Evolutionary conservation across 2,888 invertebrate genomes (phyloP).

Genomic region (Charanyca ferruginea): DNA sequence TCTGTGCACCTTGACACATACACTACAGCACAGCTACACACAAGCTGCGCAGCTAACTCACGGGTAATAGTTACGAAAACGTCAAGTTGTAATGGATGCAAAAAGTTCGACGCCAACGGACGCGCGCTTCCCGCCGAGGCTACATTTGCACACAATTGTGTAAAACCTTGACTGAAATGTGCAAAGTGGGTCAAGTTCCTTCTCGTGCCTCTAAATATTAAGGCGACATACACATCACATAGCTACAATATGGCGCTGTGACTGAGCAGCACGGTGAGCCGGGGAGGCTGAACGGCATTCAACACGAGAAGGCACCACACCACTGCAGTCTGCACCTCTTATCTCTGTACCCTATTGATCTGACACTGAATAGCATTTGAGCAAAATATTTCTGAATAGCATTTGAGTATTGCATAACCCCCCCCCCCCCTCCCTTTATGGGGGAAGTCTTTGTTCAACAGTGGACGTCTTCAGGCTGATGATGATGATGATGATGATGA

Average conservation of each 20-base stretch:
- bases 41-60: conserved; percentile 2
- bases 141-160: conserved; percentile 56
- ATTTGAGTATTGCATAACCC: conserved; percentile 11
- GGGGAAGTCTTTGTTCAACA: too few relatives aligned
- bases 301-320: neutral
- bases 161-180: conserved; percentile 54
- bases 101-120: neutral
- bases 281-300: neutral
- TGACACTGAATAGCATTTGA: too few relatives aligned
- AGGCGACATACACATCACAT: neutral
- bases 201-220: conserved; percentile 35
- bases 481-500: too few relatives aligned
- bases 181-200: conserved; percentile 56
- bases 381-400: neutral
- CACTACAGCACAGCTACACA: neutral
- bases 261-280: too few relatives aligned
- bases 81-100: conserved; percentile 11
- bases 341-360: too few relatives aligned
- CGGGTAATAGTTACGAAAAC: neutral
- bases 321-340: too few relatives aligned
- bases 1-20: conserved; percentile 16
- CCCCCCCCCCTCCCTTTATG: too few relatives aligned
- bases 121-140: conserved; percentile 6
- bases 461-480: too few relatives aligned
- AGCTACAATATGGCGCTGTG: neutral